phyloP scores from a whole-genome alignment of 1,140 invertebrate genomes.

The Scaptomyza hsui region DNA sequence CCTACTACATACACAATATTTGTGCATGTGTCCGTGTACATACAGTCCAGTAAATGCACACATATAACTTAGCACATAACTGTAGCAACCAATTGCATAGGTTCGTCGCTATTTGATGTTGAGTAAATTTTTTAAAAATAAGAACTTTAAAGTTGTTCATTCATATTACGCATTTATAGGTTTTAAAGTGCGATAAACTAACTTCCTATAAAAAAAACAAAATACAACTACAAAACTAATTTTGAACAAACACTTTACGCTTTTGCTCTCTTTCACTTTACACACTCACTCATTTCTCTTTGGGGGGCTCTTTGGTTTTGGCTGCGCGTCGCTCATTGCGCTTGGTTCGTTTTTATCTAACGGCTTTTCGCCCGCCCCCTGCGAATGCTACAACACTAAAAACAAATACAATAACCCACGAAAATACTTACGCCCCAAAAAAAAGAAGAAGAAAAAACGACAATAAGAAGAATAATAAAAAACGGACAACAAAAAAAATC shows the following conservation, averaged over 20 bases:
- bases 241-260: slow-evolving; percentile 14
- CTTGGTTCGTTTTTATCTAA: slow-evolving; percentile 44
- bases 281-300: neutral
- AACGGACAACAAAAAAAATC: slow-evolving; percentile 39
- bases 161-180: slow-evolving; percentile 3
- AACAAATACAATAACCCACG: slow-evolving; percentile 38
- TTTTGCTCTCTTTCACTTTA: neutral
- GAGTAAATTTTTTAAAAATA: slow-evolving; percentile 1
- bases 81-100: slow-evolving; percentile 14
- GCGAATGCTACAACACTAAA: slow-evolving; percentile 27
- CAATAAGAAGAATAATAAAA: slow-evolving; percentile 8
- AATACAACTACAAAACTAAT: slow-evolving; percentile 9
- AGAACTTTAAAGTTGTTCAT: neutral
- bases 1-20: neutral
- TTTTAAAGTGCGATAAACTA: slow-evolving; percentile 21
- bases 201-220: slow-evolving; percentile 35
- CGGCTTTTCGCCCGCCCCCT: slow-evolving; percentile 41
- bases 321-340: slow-evolving; percentile 39
- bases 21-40: slow-evolving; percentile 3
- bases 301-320: slow-evolving; percentile 17
- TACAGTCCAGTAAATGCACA: slow-evolving; percentile 29
- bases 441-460: slow-evolving; percentile 25
- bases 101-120: slow-evolving; percentile 5
- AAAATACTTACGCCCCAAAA: slow-evolving; percentile 47
- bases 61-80: too few relatives aligned